A percentile compares a stretch with the other conserved stretches of the same genome.
phyloP scores from a whole-genome alignment of 2,888 invertebrate species.

The Tinea pellionella region DNA sequence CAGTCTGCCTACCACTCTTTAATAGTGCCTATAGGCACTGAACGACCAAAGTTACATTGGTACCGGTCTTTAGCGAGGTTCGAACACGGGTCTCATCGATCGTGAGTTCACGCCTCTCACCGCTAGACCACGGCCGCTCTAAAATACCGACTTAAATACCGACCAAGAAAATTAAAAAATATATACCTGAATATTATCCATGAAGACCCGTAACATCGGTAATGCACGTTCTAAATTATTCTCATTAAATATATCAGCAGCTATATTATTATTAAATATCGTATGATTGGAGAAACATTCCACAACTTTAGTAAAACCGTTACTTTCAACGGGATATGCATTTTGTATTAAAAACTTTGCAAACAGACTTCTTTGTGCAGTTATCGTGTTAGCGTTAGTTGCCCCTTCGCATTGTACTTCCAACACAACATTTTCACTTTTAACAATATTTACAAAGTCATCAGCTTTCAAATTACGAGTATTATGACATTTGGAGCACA shows the following conservation, averaged over 20 bases:
- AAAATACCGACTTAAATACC: neutral
- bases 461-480: slow-evolving; percentile 18
- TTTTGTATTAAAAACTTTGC: slow-evolving; percentile 47
- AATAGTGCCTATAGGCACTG: too few species aligned
- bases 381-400: slow-evolving; percentile 26
- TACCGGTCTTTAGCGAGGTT: too few species aligned
- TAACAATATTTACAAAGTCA: slow-evolving; percentile 21
- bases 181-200: slow-evolving; percentile 29
- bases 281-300: slow-evolving; percentile 42
- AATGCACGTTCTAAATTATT: slow-evolving; percentile 37
- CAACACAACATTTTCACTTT: slow-evolving; percentile 27
- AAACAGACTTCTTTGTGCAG: slow-evolving; percentile 36
- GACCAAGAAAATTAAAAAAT: neutral
- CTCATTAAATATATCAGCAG: slow-evolving; percentile 35
- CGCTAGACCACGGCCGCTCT: too few species aligned
- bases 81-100: too few species aligned
- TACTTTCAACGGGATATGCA: slow-evolving; percentile 35
- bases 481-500: slow-evolving; percentile 46
- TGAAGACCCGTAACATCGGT: slow-evolving; percentile 37
- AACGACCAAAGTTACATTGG: too few species aligned
- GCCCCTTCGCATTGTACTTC: slow-evolving; percentile 26
- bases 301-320: slow-evolving; percentile 40
- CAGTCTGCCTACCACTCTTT: too few species aligned
- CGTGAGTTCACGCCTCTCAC: too few species aligned
- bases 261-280: slow-evolving; percentile 40